Base-by-base conservation (phyloP, 2,797 vertebrate genomes). In the Picus viridis region DNA sequence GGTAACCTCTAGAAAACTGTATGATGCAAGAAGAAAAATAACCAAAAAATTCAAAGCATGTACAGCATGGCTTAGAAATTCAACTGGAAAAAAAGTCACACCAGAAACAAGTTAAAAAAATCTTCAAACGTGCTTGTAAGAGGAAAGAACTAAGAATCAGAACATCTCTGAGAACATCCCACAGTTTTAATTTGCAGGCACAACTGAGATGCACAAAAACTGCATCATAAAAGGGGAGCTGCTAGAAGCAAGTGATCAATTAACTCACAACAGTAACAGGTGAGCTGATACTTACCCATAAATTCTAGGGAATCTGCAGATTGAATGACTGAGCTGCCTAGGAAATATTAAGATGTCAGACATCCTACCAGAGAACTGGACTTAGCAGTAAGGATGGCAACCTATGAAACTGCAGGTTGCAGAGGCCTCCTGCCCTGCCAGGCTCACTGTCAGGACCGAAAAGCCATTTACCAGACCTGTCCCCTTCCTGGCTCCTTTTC, bases 391-490 rank as follows among this genome's bases (percentile, higher is more conserved):
- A 27, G 13, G 45, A 29, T 41, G 49, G 23, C 2, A 2, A n/a
- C 6, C 18, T 56, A 27, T 16, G 49, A 39, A 26, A 9, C 15
- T 5, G 16, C 20, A 23, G 58, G 62, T 24, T 78, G 43, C 39
- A 69, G 58, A 65, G 67, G 27, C 7, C 43, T 74, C 8, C 19
- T 32, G 54, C 47, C 2, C 41, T 19, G 7, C 16, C 70, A 72
- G 36, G 45, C 14, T 20, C 15, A 1, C 2, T 9, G 49, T 1
- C 54, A n/a, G 32, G 16, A 59, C n/a, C 0, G 0, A 59, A 61
- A 36, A 34, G 27, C 18, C 57, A 49, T 29, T 18, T 22, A 3
- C 12, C 23, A 56, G 34, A 8, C 3, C 14, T 4, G 4, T 4
- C 1, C 1, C 26, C 32, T 16, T 29, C 16, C 56, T 57, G 62